Evolutionary conservation across 1,140 invertebrate species (phyloP), one percentile per base, ranked within the genome.

Genomic region (Scaptomyza hsui): DNA sequence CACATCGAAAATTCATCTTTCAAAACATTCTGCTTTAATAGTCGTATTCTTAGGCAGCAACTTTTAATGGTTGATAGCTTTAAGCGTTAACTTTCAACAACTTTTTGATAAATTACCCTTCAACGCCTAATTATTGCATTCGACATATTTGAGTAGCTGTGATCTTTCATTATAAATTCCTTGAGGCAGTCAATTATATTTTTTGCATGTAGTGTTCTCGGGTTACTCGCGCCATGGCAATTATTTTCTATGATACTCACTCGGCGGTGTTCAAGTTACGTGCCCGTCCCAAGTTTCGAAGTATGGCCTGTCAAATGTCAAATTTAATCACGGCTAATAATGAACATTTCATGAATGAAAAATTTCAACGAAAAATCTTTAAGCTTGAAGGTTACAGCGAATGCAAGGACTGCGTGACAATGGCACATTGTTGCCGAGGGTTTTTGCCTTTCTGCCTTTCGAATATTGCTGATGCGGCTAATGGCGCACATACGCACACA

Each of bases 291-390:
- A 39, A 15, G 24, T 35, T 19, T 13, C 15, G 18, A n/a, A n/a
- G n/a, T 2, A 16, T 21, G 29, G 48, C 37, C 32, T 61, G 67
- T 72, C 68, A 72, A 61, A 78, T 81, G 61, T 67, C 63, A 56
- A 67, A 65, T 81, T 65, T 53, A 75, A 81, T 70, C 53, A 52
- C 61, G 45, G 64, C 75, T 76, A 70, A 71, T 72, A 63, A 49
- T 48, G 65, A 74, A 69, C 72, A 64, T 65, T 77, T 48, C 53
- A 35, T 81, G 78, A 82, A 72, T 88, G 67, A 72, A 79, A 71
- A 65, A 18, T 72, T 48, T 48, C 16, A 52, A 55, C n/a, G 44
- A 64, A 77, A 70, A 80, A 52, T 41, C 56, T 53, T 52, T 13
- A 47, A 35, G 55, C 18, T 4, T 26, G 26, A 55, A 61, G 64